Evolutionary conservation across 2,113 vertebrate species (phyloP), one percentile per base, ranked within the genome.

Genomic region (Heterotilapia buettikoferi): DNA sequence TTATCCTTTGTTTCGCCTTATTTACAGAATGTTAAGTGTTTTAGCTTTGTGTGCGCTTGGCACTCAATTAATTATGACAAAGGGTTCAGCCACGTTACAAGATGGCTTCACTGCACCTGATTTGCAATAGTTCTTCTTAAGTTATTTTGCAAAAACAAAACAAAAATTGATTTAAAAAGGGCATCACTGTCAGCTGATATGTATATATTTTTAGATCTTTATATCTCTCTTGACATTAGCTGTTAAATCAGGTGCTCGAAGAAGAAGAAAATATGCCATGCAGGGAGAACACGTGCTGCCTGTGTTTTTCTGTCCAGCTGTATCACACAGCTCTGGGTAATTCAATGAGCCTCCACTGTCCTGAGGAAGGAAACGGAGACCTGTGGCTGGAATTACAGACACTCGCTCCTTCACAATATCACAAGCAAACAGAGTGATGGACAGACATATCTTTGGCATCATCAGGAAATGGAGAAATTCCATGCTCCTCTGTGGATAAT

Each of bases 371-470:
- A 96, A 96, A 93, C 92, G 81, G 95, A 95, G 91, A 93, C 91
- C 82, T 4, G 2, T 59, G 92, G 86, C 93, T 97, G 95, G 89
- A 96, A 97, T 97, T 97, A 96, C 96, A 96, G 83, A 88, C 83
- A 47, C 56, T 29, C 2, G 18, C 86, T 90, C 90, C 56, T 84
- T 84, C 63, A 88, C 81, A 56, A 45, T 79, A 88, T 57, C 82
- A 52, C 80, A 68, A 68, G 63, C 36, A 73, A 53, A 59, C 38
- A 87, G 81, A 86, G 71, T 29, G 71, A 90, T 61, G 84, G 84
- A 71, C 76, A 45, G 52, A 83, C 68, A 89, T 89, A 26, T 80
- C 84, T 52, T 50, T 90, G 84, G 88, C 84, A 88, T 89, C 59
- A 88, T 82, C 59, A 87, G 84, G 85, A 89, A 79, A 84, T 84